phyloP scores from a whole-genome alignment of 2,113 vertebrate species.

The Miniopterus natalensis region DNA sequence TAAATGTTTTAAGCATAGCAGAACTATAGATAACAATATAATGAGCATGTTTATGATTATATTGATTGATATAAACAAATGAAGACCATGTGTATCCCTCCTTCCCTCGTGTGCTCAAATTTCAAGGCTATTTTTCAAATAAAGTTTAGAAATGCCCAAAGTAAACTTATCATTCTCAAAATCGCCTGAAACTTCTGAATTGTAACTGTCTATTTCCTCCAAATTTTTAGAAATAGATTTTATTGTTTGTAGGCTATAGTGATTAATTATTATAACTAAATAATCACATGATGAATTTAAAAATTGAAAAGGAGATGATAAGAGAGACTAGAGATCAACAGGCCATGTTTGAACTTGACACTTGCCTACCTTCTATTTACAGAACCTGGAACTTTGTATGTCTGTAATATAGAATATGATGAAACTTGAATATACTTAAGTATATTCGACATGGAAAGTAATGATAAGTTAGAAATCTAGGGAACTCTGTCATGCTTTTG shows the following conservation, averaged over 20 bases:
- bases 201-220: neutral
- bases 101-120: neutral
- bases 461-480: neutral
- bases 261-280: neutral
- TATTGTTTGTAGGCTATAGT: neutral
- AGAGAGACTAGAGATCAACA: neutral
- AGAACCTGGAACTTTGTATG: neutral
- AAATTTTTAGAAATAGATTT: neutral
- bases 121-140: neutral
- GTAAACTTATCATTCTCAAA: neutral
- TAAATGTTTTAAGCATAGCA: neutral
- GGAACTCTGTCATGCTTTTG: no score
- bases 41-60: neutral
- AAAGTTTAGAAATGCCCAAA: neutral
- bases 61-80: neutral
- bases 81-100: neutral
- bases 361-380: neutral
- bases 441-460: neutral
- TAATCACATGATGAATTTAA: neutral
- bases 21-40: neutral
- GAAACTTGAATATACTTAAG: neutral
- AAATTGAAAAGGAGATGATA: neutral
- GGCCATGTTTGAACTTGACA: neutral
- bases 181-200: neutral
- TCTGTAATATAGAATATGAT: neutral